These are phyloP conservation scores for Oxytorus armatus DNA, from an alignment of 2,888 invertebrate genomes.

Conservation along the genomic window DNA sequence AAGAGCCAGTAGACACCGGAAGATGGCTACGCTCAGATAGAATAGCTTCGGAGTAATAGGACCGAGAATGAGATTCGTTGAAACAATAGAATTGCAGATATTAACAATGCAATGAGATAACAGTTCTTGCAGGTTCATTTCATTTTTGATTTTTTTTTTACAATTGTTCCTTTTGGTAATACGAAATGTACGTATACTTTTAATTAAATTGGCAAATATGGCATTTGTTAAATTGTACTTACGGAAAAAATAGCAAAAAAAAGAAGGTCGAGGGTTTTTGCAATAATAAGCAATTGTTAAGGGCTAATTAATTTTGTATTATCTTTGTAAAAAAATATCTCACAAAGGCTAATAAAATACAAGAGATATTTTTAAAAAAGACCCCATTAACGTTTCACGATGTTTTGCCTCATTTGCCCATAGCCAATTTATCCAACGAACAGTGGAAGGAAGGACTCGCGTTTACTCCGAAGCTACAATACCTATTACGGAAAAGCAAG, in stretches of 20 bases:
- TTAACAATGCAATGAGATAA: no score
- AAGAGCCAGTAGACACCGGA: conserved; percentile 34
- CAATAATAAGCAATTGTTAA: not conserved
- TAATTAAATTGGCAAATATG: not conserved
- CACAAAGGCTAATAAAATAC: not conserved
- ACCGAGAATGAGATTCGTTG: conserved; percentile 30
- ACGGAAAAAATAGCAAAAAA: not conserved
- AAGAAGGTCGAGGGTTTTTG: not conserved
- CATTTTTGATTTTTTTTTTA: not conserved
- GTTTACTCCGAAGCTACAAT: conserved; percentile 26
- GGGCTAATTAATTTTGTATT: no score
- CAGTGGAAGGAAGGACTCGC: conserved; percentile 6
- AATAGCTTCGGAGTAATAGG: conserved; percentile 36
- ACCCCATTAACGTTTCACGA: conserved; percentile 20
- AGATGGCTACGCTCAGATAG: conserved; percentile 50
- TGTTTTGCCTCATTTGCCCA: conserved; percentile 33
- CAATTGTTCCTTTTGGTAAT: not conserved
- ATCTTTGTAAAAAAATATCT: not conserved
- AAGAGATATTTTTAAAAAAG: conserved; percentile 2
- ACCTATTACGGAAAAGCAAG: conserved; percentile 26
- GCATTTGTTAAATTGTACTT: not conserved
- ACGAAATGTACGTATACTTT: not conserved
- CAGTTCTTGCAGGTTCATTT: not conserved
- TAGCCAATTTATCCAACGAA: conserved; percentile 44
- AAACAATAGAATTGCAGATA: conserved; percentile 36